Evolutionary conservation across 2,888 invertebrate species (phyloP).

Genomic region (Palloptera scutellata): DNA sequence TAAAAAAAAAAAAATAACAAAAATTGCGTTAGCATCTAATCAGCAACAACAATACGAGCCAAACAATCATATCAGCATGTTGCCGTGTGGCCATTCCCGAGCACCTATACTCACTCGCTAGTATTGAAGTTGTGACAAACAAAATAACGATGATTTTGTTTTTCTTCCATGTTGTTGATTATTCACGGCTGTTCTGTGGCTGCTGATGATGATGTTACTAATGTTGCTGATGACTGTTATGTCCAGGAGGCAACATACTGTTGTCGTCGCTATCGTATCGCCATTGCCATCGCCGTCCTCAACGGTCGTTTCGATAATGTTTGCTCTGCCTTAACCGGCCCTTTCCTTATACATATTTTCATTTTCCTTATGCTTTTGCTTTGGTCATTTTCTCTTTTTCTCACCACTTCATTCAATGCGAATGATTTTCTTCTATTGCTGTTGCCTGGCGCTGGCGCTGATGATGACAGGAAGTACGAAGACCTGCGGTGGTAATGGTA

Average conservation of each 20-base stretch:
- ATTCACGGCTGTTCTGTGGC: too few relatives aligned
- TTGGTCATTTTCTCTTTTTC: background rate
- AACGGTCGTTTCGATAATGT: background rate
- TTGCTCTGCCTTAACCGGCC: too few relatives aligned
- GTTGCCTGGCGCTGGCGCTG: constrained; percentile 8
- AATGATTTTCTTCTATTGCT: background rate
- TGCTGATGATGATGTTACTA: constrained; percentile 1
- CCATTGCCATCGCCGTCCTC: too few relatives aligned
- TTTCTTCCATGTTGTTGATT: too few relatives aligned
- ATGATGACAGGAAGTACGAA: constrained; percentile 14
- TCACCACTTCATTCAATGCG: background rate
- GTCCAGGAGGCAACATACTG: constrained; percentile 17
- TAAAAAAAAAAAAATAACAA: too few relatives aligned
- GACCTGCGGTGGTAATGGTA: constrained; percentile 9
- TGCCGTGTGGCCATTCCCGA: background rate
- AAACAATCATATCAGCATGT: constrained; percentile 1
- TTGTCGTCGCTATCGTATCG: too few relatives aligned
- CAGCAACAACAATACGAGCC: too few relatives aligned
- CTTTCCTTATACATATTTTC: background rate
- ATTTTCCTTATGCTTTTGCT: background rate
- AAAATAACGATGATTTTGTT: too few relatives aligned
- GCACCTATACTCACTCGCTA: too few relatives aligned
- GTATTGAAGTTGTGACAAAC: too few relatives aligned
- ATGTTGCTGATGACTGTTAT: constrained; percentile 26
- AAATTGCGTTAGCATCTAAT: too few relatives aligned